Evolutionary conservation across 2,113 vertebrate genomes (phyloP).

Genomic region (Rhagologus leucostigma): DNA sequence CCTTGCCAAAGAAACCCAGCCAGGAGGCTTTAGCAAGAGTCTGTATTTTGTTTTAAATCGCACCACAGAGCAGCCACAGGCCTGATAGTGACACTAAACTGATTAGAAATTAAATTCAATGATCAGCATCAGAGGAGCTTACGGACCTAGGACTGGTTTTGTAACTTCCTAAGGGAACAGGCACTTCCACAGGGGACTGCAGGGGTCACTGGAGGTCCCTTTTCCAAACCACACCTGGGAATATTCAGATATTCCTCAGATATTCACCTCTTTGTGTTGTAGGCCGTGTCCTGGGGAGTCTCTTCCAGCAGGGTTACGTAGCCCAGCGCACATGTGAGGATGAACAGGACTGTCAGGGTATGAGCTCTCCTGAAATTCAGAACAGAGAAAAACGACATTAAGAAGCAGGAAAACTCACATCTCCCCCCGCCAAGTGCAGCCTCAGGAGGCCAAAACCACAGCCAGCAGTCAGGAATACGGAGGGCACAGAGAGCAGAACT

Average conservation of each 20-base stretch:
- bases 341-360: slow-evolving; percentile 93
- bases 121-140: not conserved
- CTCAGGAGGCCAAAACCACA: rapidly evolving
- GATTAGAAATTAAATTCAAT: not conserved
- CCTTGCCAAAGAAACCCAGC: not conserved
- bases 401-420: not conserved
- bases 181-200: not conserved
- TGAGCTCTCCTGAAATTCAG: slow-evolving; percentile 86
- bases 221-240: not conserved
- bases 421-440: not conserved
- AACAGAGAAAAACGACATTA: not conserved
- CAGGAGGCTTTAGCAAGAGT: not conserved
- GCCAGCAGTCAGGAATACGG: not conserved
- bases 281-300: slow-evolving; percentile 93
- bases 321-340: slow-evolving; percentile 90
- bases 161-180: not conserved
- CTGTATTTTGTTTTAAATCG: not conserved
- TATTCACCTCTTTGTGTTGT: slow-evolving; percentile 92
- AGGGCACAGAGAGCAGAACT: not conserved
- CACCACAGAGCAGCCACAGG: not conserved
- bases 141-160: not conserved
- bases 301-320: slow-evolving; percentile 96
- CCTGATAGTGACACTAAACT: not conserved
- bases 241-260: not conserved
- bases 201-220: not conserved